Evolutionary conservation across 1,140 invertebrate species (phyloP).

Genomic region (Aplysia californica): DNA sequence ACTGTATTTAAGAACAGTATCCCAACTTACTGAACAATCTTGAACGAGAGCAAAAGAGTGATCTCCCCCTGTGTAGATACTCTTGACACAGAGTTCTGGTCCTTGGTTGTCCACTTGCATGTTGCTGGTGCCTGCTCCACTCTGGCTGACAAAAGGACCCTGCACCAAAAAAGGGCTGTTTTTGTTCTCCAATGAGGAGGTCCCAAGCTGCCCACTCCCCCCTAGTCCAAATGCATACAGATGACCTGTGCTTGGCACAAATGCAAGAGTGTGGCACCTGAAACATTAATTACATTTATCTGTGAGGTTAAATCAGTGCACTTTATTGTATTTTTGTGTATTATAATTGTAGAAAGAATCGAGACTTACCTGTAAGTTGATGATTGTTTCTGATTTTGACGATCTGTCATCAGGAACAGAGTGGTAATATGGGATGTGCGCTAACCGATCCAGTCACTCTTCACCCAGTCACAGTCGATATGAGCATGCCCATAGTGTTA

Average conservation of each 20-base stretch:
- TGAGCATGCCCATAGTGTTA: no score
- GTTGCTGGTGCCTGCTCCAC: no score
- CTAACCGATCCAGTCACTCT: no score
- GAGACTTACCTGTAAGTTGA: no score
- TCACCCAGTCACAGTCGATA: no score
- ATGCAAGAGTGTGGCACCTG: slow-evolving; percentile 82
- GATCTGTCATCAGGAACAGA: no score
- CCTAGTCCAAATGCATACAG: slow-evolving; percentile 92
- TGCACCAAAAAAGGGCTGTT: slow-evolving; percentile 42
- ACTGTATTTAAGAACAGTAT: background rate
- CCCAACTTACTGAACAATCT: slow-evolving; percentile 42
- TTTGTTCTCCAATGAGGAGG: slow-evolving; percentile 44
- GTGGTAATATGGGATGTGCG: no score
- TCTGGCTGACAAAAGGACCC: slow-evolving; percentile 42
- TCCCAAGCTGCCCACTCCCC: slow-evolving; percentile 87
- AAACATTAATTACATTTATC: no score
- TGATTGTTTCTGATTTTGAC: no score
- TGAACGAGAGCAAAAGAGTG: slow-evolving; percentile 76
- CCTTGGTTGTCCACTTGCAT: slow-evolving; percentile 37
- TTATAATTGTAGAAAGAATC: no score
- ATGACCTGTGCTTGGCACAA: slow-evolving; percentile 79
- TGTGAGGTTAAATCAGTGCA: no score
- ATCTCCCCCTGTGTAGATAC: slow-evolving; percentile 87
- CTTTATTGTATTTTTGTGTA: no score
- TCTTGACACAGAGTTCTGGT: slow-evolving; percentile 44